Evolutionary conservation across 2,797 vertebrate species (phyloP).

Genomic region (Microcaecilia unicolor): DNA sequence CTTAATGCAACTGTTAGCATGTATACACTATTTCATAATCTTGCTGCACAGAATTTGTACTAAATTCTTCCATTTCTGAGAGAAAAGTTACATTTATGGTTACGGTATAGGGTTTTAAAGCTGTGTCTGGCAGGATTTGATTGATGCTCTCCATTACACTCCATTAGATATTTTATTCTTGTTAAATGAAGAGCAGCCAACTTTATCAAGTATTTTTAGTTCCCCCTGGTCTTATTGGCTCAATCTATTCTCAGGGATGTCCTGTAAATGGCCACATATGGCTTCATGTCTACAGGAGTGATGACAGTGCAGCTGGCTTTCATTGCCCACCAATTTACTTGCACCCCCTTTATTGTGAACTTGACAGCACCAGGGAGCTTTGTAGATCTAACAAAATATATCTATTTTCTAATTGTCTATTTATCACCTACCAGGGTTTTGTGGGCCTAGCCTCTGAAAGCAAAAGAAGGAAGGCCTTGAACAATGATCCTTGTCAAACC

Average conservation of each 20-base stretch:
- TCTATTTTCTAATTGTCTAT: constrained; percentile 82
- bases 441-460: constrained; percentile 59
- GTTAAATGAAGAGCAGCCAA: constrained; percentile 69
- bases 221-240: constrained; percentile 55
- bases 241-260: constrained; percentile 57
- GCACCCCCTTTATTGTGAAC: constrained; percentile 60
- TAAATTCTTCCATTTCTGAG: constrained; percentile 38
- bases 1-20: constrained; percentile 4
- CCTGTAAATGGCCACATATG: constrained; percentile 71
- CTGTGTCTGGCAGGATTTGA: constrained; percentile 30
- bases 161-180: constrained; percentile 72
- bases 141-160: constrained; percentile 57
- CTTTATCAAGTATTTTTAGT: constrained; percentile 67
- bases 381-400: constrained; percentile 71
- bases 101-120: constrained; percentile 43
- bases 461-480: constrained; percentile 57
- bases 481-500: constrained; percentile 71
- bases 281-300: constrained; percentile 67
- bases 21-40: constrained; percentile 1
- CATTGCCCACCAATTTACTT: constrained; percentile 69
- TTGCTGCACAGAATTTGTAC: constrained; percentile 3
- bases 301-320: constrained; percentile 67
- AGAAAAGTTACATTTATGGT: constrained; percentile 48
- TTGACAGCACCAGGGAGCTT: constrained; percentile 62
- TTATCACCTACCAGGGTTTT: constrained; percentile 72